Percentiles rank a stretch among this genome's conserved stretches.
Conservation (phyloP, 2,113 vertebrate genomes). For the Poeciliopsis retropinna region DNA sequence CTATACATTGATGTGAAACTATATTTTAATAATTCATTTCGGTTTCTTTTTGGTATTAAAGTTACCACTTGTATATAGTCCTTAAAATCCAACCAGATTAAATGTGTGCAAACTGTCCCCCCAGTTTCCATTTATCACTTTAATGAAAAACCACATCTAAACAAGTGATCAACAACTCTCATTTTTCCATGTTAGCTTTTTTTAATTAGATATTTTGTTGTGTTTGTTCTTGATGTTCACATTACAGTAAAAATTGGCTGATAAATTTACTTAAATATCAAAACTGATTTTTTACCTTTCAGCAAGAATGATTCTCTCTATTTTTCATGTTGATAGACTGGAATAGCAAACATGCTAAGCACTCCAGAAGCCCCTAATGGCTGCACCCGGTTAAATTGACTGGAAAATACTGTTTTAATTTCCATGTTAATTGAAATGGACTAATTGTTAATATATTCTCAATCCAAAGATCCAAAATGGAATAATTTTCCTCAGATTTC, state of each 20-base stretch:
- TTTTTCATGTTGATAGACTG: constrained; percentile 53
- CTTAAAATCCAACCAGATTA: not conserved
- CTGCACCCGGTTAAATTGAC: constrained; percentile 95
- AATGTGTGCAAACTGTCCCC: not conserved
- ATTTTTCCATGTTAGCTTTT: not conserved
- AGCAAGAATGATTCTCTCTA: constrained; percentile 41
- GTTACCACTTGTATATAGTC: not conserved
- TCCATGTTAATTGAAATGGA: constrained; percentile 96
- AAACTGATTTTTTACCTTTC: constrained; percentile 14
- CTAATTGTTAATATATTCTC: constrained; percentile 92
- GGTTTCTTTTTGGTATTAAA: not conserved
- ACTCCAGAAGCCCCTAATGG: constrained; percentile 90
- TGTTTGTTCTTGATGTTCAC: not conserved
- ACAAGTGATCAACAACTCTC: not conserved
- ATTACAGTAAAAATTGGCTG: not conserved
- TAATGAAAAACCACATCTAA: not conserved
- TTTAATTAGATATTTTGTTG: not conserved
- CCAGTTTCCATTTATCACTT: not conserved
- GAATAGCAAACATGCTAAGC: constrained; percentile 85
- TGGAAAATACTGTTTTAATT: constrained; percentile 98
- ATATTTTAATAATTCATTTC: not conserved
- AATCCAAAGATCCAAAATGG: constrained; percentile 74
- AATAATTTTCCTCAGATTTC: constrained; percentile 76
- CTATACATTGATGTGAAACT: not conserved
- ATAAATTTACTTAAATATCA: constrained; percentile 28